phyloP scores from a whole-genome alignment of 2,113 vertebrate genomes.

The Trogon melanurus region DNA sequence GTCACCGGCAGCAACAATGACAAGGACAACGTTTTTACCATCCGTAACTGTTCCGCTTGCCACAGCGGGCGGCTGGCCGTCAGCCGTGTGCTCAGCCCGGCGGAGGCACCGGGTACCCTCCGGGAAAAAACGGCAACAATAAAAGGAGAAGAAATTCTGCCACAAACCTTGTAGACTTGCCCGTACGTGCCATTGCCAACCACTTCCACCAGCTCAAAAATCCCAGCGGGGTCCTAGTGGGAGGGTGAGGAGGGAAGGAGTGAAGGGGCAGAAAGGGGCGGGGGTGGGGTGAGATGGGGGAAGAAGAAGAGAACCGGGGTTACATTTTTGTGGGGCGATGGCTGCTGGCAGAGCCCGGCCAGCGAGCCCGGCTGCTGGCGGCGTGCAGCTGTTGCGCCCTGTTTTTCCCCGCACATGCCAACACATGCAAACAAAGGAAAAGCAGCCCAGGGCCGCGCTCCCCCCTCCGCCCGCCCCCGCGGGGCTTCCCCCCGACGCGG shows the following conservation, averaged over 20 bases:
- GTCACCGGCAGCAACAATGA: not conserved
- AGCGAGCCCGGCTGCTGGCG: conserved; percentile 27
- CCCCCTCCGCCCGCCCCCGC: not conserved
- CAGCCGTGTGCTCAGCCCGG: not conserved
- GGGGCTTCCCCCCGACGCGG: not conserved
- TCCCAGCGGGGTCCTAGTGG: conserved; percentile 83
- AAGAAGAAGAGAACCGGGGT: not conserved
- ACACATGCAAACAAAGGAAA: conserved; percentile 79
- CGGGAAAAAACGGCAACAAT: not conserved
- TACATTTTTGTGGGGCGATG: conserved; percentile 26
- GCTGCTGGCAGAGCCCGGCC: not conserved
- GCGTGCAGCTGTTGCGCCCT: conserved; percentile 72
- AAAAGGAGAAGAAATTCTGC: conserved; percentile 52
- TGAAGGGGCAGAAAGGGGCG: not conserved
- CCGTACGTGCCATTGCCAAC: conserved; percentile 88
- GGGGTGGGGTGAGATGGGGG: no score
- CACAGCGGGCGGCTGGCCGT: not conserved
- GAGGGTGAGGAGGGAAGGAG: not conserved
- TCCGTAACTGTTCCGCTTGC: not conserved
- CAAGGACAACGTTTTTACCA: not conserved
- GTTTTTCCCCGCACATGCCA: conserved; percentile 67
- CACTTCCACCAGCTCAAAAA: conserved; percentile 88
- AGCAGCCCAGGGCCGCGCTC: conserved; percentile 50
- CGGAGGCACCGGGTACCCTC: not conserved
- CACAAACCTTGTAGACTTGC: conserved; percentile 90